Evolutionary conservation across 2,113 vertebrate genomes (phyloP).

Genomic region (Xenopus borealis): DNA sequence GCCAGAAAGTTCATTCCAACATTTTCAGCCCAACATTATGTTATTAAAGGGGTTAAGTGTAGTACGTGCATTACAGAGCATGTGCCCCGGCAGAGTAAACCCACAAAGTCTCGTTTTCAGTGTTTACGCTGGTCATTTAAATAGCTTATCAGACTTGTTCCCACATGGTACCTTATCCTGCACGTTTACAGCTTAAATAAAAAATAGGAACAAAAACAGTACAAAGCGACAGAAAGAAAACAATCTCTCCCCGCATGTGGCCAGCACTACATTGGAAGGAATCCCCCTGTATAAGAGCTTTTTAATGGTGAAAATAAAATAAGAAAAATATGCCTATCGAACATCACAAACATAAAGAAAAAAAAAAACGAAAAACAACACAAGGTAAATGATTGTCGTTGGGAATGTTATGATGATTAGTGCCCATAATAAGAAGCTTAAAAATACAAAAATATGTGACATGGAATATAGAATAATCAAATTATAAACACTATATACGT

Average conservation of each 20-base stretch:
- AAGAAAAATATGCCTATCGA: no score
- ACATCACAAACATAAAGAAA: no score
- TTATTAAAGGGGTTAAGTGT: neutral
- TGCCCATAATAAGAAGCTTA: no score
- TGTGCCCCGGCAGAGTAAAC: neutral
- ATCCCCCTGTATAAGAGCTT: slow-evolving; percentile 6
- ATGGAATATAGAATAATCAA: no score
- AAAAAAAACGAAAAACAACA: no score
- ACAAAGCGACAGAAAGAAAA: slow-evolving; percentile 42
- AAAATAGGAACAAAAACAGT: slow-evolving; percentile 41
- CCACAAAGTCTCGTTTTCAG: slow-evolving; percentile 7
- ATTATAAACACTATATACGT: no score
- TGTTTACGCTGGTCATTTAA: slow-evolving; percentile 37
- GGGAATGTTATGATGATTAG: no score
- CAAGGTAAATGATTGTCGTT: no score
- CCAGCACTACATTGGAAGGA: slow-evolving; percentile 49
- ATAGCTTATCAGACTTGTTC: slow-evolving; percentile 9
- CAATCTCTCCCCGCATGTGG: slow-evolving; percentile 27
- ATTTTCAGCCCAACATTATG: neutral
- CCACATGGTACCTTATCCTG: slow-evolving; percentile 18
- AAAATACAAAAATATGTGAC: no score
- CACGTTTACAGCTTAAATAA: slow-evolving; percentile 26
- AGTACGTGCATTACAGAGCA: slow-evolving; percentile 25
- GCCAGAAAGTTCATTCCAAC: neutral
- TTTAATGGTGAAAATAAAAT: no score